phyloP scores from a whole-genome alignment of 2,888 invertebrate species.

The Napeogenes inachia region DNA sequence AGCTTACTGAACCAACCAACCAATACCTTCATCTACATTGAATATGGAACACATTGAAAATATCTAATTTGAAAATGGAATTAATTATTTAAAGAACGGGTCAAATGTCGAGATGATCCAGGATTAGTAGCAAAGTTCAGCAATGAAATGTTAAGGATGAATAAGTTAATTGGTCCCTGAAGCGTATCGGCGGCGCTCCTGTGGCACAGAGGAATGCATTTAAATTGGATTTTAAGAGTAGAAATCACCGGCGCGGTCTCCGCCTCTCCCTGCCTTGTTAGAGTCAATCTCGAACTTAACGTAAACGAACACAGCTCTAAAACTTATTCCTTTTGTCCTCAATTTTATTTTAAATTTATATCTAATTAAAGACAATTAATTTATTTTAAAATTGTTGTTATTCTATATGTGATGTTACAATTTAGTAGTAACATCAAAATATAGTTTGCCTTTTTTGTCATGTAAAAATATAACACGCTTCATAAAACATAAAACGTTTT shows the following conservation, averaged over 20 bases:
- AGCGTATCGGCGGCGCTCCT: slow-evolving; percentile 72
- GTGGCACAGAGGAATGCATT: slow-evolving; percentile 78
- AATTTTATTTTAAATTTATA: too few relatives aligned
- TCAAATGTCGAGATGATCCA: slow-evolving; percentile 25
- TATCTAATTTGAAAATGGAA: not conserved
- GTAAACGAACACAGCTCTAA: slow-evolving; percentile 75
- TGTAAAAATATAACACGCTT: too few relatives aligned
- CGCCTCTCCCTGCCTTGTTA: slow-evolving; percentile 71
- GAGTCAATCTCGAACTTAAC: slow-evolving; percentile 76
- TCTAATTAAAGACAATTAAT: too few relatives aligned
- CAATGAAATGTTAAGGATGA: slow-evolving; percentile 77
- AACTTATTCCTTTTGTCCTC: slow-evolving; percentile 45
- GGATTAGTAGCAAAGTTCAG: slow-evolving; percentile 54
- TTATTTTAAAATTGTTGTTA: too few relatives aligned
- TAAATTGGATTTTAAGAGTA: slow-evolving; percentile 78
- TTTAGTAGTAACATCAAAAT: too few relatives aligned
- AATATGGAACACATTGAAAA: too few relatives aligned
- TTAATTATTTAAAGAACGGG: slow-evolving; percentile 6
- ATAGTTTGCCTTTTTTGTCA: too few relatives aligned
- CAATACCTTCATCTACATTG: too few relatives aligned
- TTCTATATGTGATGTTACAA: too few relatives aligned
- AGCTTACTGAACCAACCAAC: too few relatives aligned
- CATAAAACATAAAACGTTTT: too few relatives aligned
- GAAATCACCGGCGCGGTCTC: slow-evolving; percentile 71
- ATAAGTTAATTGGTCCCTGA: slow-evolving; percentile 76